Percentiles rank a stretch among this genome's conserved stretches.
These are phyloP conservation scores for Hirtodrosophila trivittata DNA, from an alignment of 2,888 invertebrate species.

Conservation along the genomic window DNA sequence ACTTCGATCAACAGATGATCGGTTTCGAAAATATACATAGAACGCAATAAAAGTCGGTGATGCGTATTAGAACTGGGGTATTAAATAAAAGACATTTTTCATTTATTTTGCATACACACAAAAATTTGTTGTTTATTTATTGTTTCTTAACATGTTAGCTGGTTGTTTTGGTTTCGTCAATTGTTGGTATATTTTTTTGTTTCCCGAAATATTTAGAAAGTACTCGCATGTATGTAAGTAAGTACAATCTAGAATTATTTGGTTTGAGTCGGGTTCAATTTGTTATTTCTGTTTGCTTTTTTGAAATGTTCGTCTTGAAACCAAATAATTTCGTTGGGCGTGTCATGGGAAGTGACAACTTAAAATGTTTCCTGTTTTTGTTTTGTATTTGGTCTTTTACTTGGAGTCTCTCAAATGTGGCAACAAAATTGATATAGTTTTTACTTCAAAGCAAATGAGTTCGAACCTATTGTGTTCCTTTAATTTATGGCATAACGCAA, in stretches of 20 bases:
- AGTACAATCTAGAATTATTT: conserved; percentile 17
- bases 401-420: conserved; percentile 15
- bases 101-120: conserved; percentile 68
- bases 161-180: conserved; percentile 31
- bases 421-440: conserved; percentile 31
- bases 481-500: no score
- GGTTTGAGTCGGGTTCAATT: conserved; percentile 33
- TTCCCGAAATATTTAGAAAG: conserved; percentile 40
- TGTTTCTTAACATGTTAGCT: conserved; percentile 57
- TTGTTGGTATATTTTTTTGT: conserved; percentile 27
- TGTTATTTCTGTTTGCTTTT: conserved; percentile 16
- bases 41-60: no score
- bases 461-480: conserved; percentile 8
- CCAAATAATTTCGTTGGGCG: conserved; percentile 71
- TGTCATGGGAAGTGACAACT: conserved; percentile 46
- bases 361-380: conserved; percentile 36
- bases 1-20: no score
- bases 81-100: conserved; percentile 14
- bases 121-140: conserved; percentile 65
- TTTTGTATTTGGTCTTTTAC: conserved; percentile 46
- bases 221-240: no score
- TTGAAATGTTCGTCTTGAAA: conserved; percentile 62
- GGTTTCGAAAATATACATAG: no score
- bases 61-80: no score
- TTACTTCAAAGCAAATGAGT: conserved; percentile 37